Conservation (phyloP, 2,888 invertebrate genomes). For the Tromatobia lineatoria region DNA sequence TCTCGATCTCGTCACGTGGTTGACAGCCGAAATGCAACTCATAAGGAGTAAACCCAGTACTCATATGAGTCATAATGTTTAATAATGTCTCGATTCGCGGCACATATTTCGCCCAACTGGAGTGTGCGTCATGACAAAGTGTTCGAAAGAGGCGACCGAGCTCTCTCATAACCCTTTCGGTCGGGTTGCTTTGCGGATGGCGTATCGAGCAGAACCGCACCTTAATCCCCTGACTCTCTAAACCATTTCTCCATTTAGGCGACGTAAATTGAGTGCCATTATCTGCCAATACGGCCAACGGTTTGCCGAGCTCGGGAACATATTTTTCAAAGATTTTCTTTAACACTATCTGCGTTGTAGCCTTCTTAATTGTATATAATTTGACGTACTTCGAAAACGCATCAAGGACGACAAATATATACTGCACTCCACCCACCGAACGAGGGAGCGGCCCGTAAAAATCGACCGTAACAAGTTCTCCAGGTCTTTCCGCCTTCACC, state of each 20-base stretch:
- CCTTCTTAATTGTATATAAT: conserved; percentile 35
- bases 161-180: neutral
- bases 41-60: neutral
- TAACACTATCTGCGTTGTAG: neutral
- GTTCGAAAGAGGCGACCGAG: neutral
- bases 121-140: neutral
- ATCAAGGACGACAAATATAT: conserved; percentile 44
- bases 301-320: neutral
- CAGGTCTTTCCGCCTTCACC: neutral
- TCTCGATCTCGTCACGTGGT: neutral
- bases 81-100: neutral
- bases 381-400: conserved; percentile 48
- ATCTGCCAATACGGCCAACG: neutral
- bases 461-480: conserved; percentile 49
- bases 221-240: neutral
- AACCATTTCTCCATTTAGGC: neutral
- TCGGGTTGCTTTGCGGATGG: neutral
- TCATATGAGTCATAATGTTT: neutral
- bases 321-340: neutral
- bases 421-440: conserved; percentile 34
- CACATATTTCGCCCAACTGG: neutral
- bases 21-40: neutral
- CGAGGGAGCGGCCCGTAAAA: conserved; percentile 57
- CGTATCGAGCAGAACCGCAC: neutral
- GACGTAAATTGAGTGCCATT: neutral